phyloP scores from a whole-genome alignment of 2,797 vertebrate genomes.

The Sebastes itinus region DNA sequence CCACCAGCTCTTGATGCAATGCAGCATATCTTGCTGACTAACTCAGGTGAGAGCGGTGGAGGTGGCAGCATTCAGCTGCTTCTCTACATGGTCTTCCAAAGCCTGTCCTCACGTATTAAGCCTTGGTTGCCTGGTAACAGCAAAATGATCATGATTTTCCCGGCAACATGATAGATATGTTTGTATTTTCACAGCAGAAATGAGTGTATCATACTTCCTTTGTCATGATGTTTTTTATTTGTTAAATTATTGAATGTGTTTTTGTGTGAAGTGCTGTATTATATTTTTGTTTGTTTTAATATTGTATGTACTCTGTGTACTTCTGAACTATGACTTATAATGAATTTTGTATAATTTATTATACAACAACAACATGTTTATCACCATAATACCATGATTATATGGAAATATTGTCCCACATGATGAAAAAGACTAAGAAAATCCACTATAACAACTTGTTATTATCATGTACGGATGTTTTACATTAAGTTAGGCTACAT shows the following conservation, averaged over 20 bases:
- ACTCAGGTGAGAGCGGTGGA: conserved; percentile 65
- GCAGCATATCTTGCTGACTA: conserved; percentile 66
- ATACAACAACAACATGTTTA: background rate
- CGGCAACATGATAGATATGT: conserved; percentile 47
- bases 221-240: conserved; percentile 9
- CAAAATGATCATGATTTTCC: conserved; percentile 61
- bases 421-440: background rate
- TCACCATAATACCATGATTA: background rate
- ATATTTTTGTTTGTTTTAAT: background rate
- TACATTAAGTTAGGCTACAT: background rate
- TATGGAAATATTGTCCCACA: background rate
- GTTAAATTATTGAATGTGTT: background rate
- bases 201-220: conserved; percentile 2
- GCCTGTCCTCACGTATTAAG: conserved; percentile 60
- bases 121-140: conserved; percentile 79
- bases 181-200: conserved; percentile 45
- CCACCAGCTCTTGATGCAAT: conserved; percentile 57
- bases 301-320: background rate
- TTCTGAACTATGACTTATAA: background rate
- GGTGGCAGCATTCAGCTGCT: conserved; percentile 67
- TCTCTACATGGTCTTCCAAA: conserved; percentile 43
- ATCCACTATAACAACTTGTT: background rate
- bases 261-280: background rate
- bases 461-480: background rate
- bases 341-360: background rate